Evolutionary conservation across 1,140 invertebrate species (phyloP), one percentile per base, ranked within the genome.

Genomic region (Tachypleus tridentatus): DNA sequence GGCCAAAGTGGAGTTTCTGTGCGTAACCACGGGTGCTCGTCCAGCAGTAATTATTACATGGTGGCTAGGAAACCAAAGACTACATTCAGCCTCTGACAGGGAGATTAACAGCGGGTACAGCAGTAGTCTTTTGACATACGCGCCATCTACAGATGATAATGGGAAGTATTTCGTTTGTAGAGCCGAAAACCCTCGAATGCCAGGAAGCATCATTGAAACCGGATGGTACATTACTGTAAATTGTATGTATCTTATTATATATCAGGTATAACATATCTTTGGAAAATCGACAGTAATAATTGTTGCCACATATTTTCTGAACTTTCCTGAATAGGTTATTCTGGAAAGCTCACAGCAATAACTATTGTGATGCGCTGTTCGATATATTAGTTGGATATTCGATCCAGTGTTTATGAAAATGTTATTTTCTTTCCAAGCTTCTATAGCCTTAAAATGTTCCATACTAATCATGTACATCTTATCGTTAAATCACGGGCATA

Each of bases 41-140:
- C 91, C 91, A 3, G 85, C 87, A 3, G 89, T 90, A 7, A 84
- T 81, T 57, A 86, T 93, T 64, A 91, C 87, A n/a, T 93, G 91
- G 91, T 89, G 88, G 73, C 85, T 86, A 52, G 63, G 56, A 5
- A 85, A 83, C 5, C 81, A 82, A 66, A 80, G 80, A 69, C 73
- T 91, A 57, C n/a, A 64, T 8, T 61, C 56, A 57, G 53, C 47
- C 50, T 51, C 51, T 51, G 67, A 63, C 9, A 49, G 51, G 8
- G 51, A 69, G 48, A 49, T 48, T 60, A 10, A n/a, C 4, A 52
- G 9, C 0, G 59, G 91, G 75, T 87, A 86, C 61, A 91, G 89
- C 0, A 90, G 86, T 29, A 90, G 87, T 66, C 87, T 88, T 58
- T 81, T 92, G 58, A 87, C 87, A 10, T 84, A 91, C 70, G 82